phyloP scores from a whole-genome alignment of 1,140 invertebrate species.

The Druon quercuslanigerum region DNA sequence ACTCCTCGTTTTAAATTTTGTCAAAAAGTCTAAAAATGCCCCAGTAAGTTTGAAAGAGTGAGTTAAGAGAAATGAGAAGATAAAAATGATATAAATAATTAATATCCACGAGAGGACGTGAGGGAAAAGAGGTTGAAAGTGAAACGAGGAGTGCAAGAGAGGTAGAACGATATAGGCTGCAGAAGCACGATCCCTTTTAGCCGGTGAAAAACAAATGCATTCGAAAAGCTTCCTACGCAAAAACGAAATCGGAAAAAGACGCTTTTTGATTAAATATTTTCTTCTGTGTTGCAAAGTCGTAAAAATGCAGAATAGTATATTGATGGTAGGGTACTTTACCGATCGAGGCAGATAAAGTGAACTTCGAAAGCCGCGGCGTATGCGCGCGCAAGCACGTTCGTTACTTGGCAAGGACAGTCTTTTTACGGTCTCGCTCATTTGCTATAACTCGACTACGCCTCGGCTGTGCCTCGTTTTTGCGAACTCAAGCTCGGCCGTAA shows the following conservation, averaged over 20 bases:
- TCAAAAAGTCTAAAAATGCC: background rate
- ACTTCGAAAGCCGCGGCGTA: no score
- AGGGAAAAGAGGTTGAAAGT: conserved; percentile 1
- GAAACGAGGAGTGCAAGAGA: conserved; percentile 31
- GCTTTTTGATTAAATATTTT: conserved; percentile 42
- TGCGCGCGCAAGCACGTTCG: no score
- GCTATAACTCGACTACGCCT: no score
- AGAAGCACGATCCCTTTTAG: conserved; percentile 48
- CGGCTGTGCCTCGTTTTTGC: no score
- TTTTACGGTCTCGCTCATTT: no score
- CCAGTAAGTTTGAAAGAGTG: background rate
- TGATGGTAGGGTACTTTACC: no score
- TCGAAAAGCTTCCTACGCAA: conserved; percentile 52
- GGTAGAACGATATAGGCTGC: conserved; percentile 32
- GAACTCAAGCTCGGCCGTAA: no score
- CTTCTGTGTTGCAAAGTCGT: conserved; percentile 43
- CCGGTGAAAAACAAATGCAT: conserved; percentile 51
- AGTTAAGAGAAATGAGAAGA: background rate
- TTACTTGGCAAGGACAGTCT: no score
- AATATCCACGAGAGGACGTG: background rate
- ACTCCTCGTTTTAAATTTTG: background rate
- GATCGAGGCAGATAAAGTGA: no score
- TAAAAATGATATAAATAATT: background rate
- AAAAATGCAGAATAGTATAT: background rate
- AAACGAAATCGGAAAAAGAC: conserved; percentile 46